Base-by-base conservation (phyloP, 2,888 invertebrate genomes). In the Epinotia ramella region DNA sequence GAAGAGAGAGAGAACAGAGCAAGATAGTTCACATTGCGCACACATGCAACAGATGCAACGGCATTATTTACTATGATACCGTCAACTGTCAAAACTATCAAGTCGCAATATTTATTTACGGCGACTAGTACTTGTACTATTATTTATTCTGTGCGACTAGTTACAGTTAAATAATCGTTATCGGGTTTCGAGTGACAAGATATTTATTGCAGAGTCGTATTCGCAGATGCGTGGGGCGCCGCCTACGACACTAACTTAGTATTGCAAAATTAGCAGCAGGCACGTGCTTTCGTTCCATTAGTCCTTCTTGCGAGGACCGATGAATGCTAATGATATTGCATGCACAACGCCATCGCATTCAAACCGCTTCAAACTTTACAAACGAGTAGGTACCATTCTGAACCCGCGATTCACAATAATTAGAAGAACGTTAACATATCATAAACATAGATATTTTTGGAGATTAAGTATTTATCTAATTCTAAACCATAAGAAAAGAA, bases 221-320 rank as follows among this genome's bases (percentile, higher is more conserved):
- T 81, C 82, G 79, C 78, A 80, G 80, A 83, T 82, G 86, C 86
- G 87, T 86, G 87, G 85, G 86, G 83, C 84, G 80, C 82, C 68
- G 81, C 79, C 81, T 80, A 82, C 82, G 79, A 79, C 80, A 77
- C 44, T 64, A 74, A 69, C 73, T 77, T 73, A 71, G 67, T 77
- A 59, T 63, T 77, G 77, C 77, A 73, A 79, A 78, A 78, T 78
- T 78, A 77, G 68, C 72, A 20, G 69, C 46, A 44, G 59, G 40
- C 72, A 73, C 46, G 64, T 71, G 76, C 44, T 69, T 69, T 64
- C 56, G 62, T 67, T 60, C 66, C 69, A 64, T 60, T 49, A 77
- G 20, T 20, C 57, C 59, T 69, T 59, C 69, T 16, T n/a, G 59
- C 59, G 44, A 46, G 24, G 18, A 40, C n/a, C 69, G 33, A 62